Base-by-base conservation (phyloP, 2,113 vertebrate species). In the Bungarus multicinctus region DNA sequence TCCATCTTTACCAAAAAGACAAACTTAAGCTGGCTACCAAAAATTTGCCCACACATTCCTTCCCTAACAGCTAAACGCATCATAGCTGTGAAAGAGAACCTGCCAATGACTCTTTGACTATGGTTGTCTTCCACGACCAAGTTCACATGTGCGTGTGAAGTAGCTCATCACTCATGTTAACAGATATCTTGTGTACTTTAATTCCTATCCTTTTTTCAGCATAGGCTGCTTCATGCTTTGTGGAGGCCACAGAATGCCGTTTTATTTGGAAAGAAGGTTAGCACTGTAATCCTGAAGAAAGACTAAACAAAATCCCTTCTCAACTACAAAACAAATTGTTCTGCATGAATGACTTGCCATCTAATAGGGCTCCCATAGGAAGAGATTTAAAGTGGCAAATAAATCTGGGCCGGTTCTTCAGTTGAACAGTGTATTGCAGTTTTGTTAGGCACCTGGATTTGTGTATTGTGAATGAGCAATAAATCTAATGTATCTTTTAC, bases 1-100 rank as follows among this genome's bases (percentile, higher is more conserved):
- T 89, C 94, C 93, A 94, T 87, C 58, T 93, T 97, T 96, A 94
- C 50, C 93, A 91, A 93, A 88, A 91, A 30, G 53, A 0, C 47
- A 92, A 89, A 60, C 88, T 87, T 90, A 89, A 91, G 88, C 55
- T 91, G 85, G 91, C 85, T 92, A 90, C 90, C 55, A 92, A 3
- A 25, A 86, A 54, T 27, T 6, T 57, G 20, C 16, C 4, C 22
- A 7, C 34, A 18, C 25, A 11, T 34, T 14, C 55, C 27, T 43
- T 58, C 25, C 54, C n/a, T 53, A 43, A 22, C n/a, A 27, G 39
- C 23, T 55, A 54, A 55, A 39, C 10, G 22, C 10, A 45, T 1
- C 39, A 69, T 91, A 88, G 81, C 94, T 92, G 86, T 93, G 95
- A 90, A 91, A 93, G 85, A 60, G 91, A 92, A 55, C 8, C 87